Evolutionary conservation across 2,888 invertebrate species (phyloP), one percentile per base, ranked within the genome.

Genomic region (Alloscopus bannaensis): DNA sequence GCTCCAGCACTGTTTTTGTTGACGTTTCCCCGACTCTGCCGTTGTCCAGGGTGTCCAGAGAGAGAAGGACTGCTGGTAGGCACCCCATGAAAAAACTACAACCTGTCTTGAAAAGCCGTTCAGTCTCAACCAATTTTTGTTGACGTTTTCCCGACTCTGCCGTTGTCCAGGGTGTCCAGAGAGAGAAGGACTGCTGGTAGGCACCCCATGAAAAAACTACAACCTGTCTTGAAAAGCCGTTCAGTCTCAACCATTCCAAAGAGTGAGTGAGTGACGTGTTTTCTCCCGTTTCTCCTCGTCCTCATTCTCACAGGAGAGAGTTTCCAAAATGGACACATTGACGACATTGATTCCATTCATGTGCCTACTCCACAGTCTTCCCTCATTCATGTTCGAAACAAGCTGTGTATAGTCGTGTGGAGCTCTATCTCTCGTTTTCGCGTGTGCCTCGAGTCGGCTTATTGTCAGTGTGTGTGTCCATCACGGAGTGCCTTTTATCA

Each of bases 111-210:
- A n/a, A n/a, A n/a, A n/a, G n/a, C n/a, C n/a, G n/a, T n/a, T n/a
- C n/a, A n/a, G n/a, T n/a, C n/a, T n/a, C n/a, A n/a, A n/a, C n/a
- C n/a, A n/a, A n/a, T 45, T 29, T 73, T 73, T 73, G 73, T 73
- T 73, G 64, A 65, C 73, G 24, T 28, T 64, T 72, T 24, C 18
- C 26, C 55, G 13, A n/a, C 8, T 52, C 22, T 29, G n/a, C 52
- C 57, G 73, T 73, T 73, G 73, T 73, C 73, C 57, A n/a, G 45
- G 73, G 73, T 65, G 73, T 57, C 57, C 50, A 45, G 45, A 42
- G 16, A 22, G 20, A 20, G 45, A 59, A 59, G 24, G 13, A 59
- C 31, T 55, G 16, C 36, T 31, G 52, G 36, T 2, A 11, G 28
- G 28, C 28, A 20, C 24, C 24, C 16, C 64, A 24, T 57, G 57